Evolutionary conservation across 2,797 vertebrate genomes (phyloP).

Genomic region (Mycteria americana): DNA sequence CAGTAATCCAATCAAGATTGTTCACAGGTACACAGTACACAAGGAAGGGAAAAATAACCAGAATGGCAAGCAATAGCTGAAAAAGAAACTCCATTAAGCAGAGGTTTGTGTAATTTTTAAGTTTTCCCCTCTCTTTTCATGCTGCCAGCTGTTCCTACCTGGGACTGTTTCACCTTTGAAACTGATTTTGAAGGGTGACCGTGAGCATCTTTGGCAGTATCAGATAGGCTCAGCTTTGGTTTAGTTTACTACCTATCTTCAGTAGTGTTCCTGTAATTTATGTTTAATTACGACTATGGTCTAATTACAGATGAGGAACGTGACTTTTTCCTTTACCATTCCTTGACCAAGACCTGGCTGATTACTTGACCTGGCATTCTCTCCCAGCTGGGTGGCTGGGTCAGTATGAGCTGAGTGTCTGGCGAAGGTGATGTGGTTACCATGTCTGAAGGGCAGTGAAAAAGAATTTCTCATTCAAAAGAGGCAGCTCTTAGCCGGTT

Average conservation of each 20-base stretch:
- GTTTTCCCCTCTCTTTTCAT: neutral
- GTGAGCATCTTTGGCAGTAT: neutral
- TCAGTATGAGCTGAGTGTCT: accelerated
- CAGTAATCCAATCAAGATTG: neutral
- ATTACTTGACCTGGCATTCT: neutral
- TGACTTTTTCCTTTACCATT: neutral
- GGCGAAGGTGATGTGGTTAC: neutral
- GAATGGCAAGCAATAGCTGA: neutral
- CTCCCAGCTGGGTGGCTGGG: neutral
- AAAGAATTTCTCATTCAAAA: neutral
- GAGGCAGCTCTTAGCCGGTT: neutral
- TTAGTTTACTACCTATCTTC: neutral
- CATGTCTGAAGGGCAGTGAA: neutral
- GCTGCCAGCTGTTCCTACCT: neutral
- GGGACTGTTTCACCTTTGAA: neutral
- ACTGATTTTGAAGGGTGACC: neutral
- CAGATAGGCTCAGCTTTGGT: neutral
- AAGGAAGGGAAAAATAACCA: neutral
- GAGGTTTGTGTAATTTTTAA: neutral
- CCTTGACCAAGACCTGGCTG: neutral
- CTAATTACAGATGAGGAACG: neutral
- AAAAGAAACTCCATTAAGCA: neutral
- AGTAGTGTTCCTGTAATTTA: neutral
- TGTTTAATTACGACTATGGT: neutral
- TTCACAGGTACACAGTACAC: neutral